Base-by-base conservation (phyloP, 2,113 vertebrate genomes). In the Xiphias gladius region DNA sequence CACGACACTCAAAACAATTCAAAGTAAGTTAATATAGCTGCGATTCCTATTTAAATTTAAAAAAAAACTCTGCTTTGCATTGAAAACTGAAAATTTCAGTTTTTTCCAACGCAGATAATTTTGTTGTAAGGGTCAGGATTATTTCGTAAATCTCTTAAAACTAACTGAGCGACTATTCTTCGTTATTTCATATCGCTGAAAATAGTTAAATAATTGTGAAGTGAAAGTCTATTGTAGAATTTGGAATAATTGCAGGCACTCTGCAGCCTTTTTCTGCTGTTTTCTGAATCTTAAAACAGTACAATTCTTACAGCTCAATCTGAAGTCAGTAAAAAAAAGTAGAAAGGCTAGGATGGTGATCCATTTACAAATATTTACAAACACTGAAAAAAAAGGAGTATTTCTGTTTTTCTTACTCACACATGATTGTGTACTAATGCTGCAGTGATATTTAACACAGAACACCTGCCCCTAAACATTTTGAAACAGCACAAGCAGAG, bases 41-140 rank as follows among this genome's bases (percentile, higher is more conserved):
- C 24, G 14, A 65, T 9, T 54, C 48, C 35, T 24, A 4, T 76
- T 70, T 65, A 11, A 65, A 57, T 52, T 70, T 65, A 11, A 65
- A 57, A 41, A 22, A 14, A 41, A 30, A 63, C 12, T 14, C 20
- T 71, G 5, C 20, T 52, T 39, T 67, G 11, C 7, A 17, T 17
- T 61, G 9, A 20, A 69, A 50, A 24, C 24, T 14, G 4, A 57
- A 46, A 6, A 16, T 52, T 30, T 30, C 2, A 48, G 1, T 50
- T 50, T 4, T 48, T 59, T 69, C 11, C 6, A 50, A 8, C n/a
- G 12, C 6, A 54, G 16, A 35, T 39, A 1, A 26, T 43, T 68
- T 10, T 48, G 1, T 41, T 24, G 26, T 11, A 4, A 32, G 13
- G 12, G 4, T 10, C 5, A 7, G 19, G 57, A 39, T 46, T 55